Base-by-base conservation (phyloP, 1,140 invertebrate species). In the Helicoverpa armigera region DNA sequence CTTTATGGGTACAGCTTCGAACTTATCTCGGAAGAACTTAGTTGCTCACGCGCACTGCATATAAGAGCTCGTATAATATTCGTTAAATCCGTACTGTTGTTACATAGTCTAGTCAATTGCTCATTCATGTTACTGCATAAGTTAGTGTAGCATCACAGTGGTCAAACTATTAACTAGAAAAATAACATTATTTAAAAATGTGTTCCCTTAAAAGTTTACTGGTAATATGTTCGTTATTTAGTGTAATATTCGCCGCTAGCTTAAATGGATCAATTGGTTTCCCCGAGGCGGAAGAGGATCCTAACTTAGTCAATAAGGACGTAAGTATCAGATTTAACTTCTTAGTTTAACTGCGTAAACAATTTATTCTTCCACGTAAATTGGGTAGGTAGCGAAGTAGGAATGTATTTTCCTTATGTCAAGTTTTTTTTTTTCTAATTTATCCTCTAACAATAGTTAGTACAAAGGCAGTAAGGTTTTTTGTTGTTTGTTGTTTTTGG, bases 211-310 rank as follows among this genome's bases (percentile, higher is more conserved):
- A 48, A 67, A 82, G 60, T 80, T 43, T 82, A 23, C 54, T 76
- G 18, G 54, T 82, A 16, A 18, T 53, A 54, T 79, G 76, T 74
- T 74, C 83, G 14, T 29, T 87, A 16, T 56, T 86, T 2, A 72
- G 50, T 60, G 31, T 69, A n/a, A 51, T 72, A 9, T 67, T 70
- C 16, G 84, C 81, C 63, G 80, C 86, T 80, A 56, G 81, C 75
- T 13, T 60, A 16, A 85, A 84, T 63, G 88, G 87, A 73, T 86
- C 85, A 9, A 91, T 94, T 80, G 91, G 88, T 81, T 94, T 94
- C 84, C 92, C 91, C 12, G 91, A 93, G 65, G 51, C 82, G 10
- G 92, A 93, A 70, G 91, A 94, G 85, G 89, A 92, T 79, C 54
- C 81, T 5, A 79, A 83, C n/a, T 67, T 85, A 60, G 82, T 83